Evolutionary conservation across 2,113 vertebrate species (phyloP).

Genomic region (Sitta europaea): DNA sequence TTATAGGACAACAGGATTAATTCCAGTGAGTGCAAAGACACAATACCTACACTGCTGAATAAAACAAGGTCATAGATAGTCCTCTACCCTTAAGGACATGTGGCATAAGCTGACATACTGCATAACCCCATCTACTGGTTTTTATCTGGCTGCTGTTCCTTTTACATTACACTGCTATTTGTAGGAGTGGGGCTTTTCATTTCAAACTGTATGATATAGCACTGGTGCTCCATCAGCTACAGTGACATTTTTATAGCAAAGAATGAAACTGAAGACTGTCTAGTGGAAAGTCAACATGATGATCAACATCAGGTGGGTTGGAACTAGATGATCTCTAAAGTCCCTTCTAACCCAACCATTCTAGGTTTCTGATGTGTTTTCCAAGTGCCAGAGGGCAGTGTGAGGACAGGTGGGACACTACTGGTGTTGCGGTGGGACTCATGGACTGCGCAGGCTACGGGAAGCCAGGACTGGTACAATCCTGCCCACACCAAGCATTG

Average conservation of each 20-base stretch:
- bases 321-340: background rate
- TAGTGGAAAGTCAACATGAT: background rate
- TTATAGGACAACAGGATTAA: background rate
- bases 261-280: background rate
- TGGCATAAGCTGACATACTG: background rate
- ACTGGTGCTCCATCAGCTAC: background rate
- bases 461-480: background rate
- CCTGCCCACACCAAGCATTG: background rate
- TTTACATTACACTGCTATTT: background rate
- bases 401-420: background rate
- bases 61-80: background rate
- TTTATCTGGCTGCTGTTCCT: background rate
- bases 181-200: accelerated
- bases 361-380: background rate
- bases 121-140: background rate
- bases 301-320: background rate
- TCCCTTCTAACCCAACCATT: background rate
- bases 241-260: background rate
- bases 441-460: background rate
- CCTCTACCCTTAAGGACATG: background rate
- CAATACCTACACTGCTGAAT: background rate
- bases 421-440: accelerated
- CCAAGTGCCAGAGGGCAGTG: background rate
- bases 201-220: background rate
- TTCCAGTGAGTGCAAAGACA: background rate